Evolutionary conservation across 2,888 invertebrate genomes (phyloP), one percentile per base, ranked within the genome.

Genomic region (Galerucella calmariensis): DNA sequence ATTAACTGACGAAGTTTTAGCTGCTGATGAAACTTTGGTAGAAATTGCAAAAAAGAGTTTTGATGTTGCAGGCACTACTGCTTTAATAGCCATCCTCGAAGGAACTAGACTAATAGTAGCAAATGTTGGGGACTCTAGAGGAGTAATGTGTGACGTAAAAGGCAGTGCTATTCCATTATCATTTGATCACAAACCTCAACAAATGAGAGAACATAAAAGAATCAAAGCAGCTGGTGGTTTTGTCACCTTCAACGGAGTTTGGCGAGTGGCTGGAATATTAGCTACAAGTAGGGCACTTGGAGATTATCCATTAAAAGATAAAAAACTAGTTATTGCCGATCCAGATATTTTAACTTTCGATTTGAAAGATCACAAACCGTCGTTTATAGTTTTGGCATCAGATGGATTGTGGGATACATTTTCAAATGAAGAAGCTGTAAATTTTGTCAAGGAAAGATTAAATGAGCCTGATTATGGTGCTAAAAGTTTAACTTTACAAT

Each of bases 351-450:
- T 97, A 81, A 95, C 96, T 46, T 97, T 98, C 85, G 95, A 97
- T 87, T 89, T 98, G 74, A 90, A 91, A 74, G 95, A 96, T 87
- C 94, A 95, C 84, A 93, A 93, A 84, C 97, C 97, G 0, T 92
- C 93, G 89, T 98, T 98, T 88, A 88, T 98, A 81, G 93, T 98
- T 77, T 89, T 98, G 74, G 98, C 98, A 14, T 95, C 97, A 0
- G 98, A 98, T 89, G 98, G 98, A 2, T 90, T 98, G 48, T 98
- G 98, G 98, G 98, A 98, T 86, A 97, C 96, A 24, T 97, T 98
- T 86, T 91, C 94, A 61, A 98, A 98, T 87, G 97, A 98, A 86
- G 98, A 98, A 87, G 98, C 98, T 41, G 93, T 97, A 14, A 93
- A 92, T 81, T 97, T 94, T 86, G 93, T 97, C 70, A 94, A 94